These are phyloP conservation scores for Eupithecia vulgata DNA, from an alignment of 2,888 invertebrate genomes.

Conservation along the genomic window DNA sequence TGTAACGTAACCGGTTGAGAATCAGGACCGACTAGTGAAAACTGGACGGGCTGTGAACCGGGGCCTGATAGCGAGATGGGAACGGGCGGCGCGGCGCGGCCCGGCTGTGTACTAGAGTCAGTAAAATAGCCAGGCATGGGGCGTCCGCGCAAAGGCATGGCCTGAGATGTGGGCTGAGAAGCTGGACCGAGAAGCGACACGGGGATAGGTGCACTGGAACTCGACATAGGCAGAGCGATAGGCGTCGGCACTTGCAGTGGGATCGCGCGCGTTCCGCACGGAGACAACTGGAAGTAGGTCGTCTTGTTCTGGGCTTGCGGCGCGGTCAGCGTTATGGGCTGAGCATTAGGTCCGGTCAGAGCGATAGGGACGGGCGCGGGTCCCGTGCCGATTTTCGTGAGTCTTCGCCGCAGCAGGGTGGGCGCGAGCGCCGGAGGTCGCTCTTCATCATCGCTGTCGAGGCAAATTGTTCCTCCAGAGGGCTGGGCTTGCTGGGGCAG, in stretches of 20 bases:
- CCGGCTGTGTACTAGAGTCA: not conserved
- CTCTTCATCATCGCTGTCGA: constrained; percentile 76
- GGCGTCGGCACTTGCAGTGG: not conserved
- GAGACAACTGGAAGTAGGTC: constrained; percentile 15
- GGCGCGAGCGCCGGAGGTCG: not conserved
- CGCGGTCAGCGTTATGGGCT: constrained; percentile 34
- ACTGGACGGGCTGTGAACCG: constrained; percentile 26
- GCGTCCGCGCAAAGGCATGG: constrained; percentile 26
- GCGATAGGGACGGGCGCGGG: constrained; percentile 24
- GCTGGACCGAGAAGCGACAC: not conserved
- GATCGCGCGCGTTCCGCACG: constrained; percentile 29
- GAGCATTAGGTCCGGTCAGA: constrained; percentile 27
- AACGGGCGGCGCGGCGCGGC: constrained; percentile 10
- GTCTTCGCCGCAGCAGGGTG: not conserved
- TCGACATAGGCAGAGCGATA: not conserved
- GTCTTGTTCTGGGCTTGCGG: constrained; percentile 18
- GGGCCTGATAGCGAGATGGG: constrained; percentile 18
- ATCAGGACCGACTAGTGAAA: constrained; percentile 35
- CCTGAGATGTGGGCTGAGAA: not conserved
- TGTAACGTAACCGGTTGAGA: constrained; percentile 5
- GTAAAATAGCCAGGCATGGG: constrained; percentile 22
- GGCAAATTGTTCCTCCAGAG: constrained; percentile 56
- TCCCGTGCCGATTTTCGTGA: not conserved
- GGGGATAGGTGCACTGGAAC: not conserved
- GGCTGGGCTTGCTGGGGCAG: constrained; percentile 8